A percentile compares a stretch with the other conserved stretches of the same genome.
phyloP scores from a whole-genome alignment of 2,888 invertebrate species.

The Macaria liturata region DNA sequence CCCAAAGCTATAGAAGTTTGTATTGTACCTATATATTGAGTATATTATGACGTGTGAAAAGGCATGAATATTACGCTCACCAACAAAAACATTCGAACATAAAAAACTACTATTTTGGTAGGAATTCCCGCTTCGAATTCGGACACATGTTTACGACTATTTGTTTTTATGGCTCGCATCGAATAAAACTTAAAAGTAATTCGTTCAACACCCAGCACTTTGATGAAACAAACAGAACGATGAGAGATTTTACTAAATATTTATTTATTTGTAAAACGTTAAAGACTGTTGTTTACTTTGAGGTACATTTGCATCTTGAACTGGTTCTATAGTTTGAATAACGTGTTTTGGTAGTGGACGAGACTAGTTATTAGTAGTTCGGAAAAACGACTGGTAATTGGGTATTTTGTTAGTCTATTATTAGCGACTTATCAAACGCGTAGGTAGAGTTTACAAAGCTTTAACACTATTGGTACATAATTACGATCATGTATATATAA shows the following conservation, averaged over 20 bases:
- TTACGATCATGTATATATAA: too few relatives aligned
- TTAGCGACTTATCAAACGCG: too few relatives aligned
- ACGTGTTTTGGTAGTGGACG: constrained; percentile 4
- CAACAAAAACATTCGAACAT: too few relatives aligned
- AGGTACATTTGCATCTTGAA: constrained; percentile 18
- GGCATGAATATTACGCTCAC: too few relatives aligned
- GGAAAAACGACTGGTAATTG: too few relatives aligned
- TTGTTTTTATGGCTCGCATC: constrained; percentile 10
- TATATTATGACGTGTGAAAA: too few relatives aligned
- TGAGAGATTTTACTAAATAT: constrained; percentile 21
- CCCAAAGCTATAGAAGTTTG: too few relatives aligned
- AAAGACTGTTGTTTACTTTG: constrained; percentile 20
- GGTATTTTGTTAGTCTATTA: too few relatives aligned
- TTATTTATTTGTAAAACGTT: constrained; percentile 6
- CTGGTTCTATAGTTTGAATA: constrained; percentile 16
- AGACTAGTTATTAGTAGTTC: too few relatives aligned
- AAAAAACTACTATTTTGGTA: not conserved
- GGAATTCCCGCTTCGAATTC: constrained; percentile 12
- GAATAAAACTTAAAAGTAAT: constrained; percentile 16
- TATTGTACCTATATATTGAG: too few relatives aligned
- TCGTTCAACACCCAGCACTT: constrained; percentile 14
- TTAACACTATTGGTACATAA: too few relatives aligned
- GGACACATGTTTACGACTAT: constrained; percentile 15
- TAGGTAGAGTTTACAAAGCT: too few relatives aligned
- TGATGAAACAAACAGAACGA: constrained; percentile 13